Evolutionary conservation across 2,888 invertebrate species (phyloP).

Genomic region (Drepanosiphum platanoidis): DNA sequence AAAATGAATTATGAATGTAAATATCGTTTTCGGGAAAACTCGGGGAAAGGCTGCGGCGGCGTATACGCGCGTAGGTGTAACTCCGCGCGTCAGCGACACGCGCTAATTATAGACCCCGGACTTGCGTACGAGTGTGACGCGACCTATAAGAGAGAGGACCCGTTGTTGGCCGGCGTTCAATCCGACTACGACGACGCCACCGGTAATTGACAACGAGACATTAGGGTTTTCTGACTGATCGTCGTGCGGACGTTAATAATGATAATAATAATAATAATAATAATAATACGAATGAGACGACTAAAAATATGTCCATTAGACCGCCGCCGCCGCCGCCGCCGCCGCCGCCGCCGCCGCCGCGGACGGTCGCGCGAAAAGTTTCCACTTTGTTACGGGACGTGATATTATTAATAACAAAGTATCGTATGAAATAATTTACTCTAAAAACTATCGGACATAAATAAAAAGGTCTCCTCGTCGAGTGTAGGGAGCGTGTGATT

Average conservation of each 20-base stretch:
- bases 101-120: conserved; percentile 36
- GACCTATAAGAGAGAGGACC: not conserved
- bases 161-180: conserved; percentile 18
- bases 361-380: no score
- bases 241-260: not conserved
- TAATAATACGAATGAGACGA: not conserved
- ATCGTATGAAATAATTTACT: no score
- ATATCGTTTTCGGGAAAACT: conserved; percentile 24
- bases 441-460: no score
- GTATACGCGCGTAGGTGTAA: not conserved
- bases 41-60: not conserved
- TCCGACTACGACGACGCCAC: not conserved
- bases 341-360: no score
- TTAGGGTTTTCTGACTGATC: conserved; percentile 16
- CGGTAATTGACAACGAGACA: conserved; percentile 43
- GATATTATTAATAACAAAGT: no score
- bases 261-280: no score
- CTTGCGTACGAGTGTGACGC: not conserved
- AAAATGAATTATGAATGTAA: conserved; percentile 49
- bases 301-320: conserved; percentile 23
- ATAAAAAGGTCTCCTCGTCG: no score
- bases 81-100: conserved; percentile 5
- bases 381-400: no score
- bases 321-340: not conserved
- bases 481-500: no score